A percentile compares a stretch with the other conserved stretches of the same genome.
phyloP scores from a whole-genome alignment of 1,140 invertebrate species.

The Drosophila ananassae region DNA sequence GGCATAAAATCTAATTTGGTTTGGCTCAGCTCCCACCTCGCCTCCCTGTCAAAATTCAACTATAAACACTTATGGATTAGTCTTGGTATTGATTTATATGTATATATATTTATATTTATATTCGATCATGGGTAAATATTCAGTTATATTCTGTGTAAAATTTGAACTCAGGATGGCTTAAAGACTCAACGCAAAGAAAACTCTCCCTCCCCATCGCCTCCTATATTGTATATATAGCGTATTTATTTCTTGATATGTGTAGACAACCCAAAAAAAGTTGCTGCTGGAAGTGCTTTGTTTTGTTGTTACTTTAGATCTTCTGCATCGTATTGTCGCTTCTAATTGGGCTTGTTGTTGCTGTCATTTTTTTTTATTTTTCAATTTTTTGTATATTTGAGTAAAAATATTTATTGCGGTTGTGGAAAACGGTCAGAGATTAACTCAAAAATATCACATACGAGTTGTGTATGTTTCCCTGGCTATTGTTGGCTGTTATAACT shows the following conservation, averaged over 20 bases:
- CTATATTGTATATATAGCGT: conserved; percentile 35
- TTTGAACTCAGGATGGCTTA: conserved; percentile 83
- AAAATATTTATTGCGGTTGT: conserved; percentile 50
- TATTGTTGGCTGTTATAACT: conserved; percentile 84
- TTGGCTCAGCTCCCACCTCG: conserved; percentile 16
- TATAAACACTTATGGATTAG: conserved; percentile 72
- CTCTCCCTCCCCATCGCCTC: conserved; percentile 30
- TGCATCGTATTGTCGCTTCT: conserved; percentile 67
- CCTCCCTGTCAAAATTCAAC: conserved; percentile 59
- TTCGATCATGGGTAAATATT: conserved; percentile 63
- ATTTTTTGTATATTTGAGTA: conserved; percentile 67
- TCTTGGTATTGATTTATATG: conserved; percentile 66
- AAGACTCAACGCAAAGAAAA: conserved; percentile 64
- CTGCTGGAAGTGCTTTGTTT: conserved; percentile 75
- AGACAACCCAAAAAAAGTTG: conserved; percentile 80
- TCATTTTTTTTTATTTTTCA: conserved; percentile 44
- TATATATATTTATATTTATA: conserved; percentile 66
- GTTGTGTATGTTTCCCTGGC: conserved; percentile 84
- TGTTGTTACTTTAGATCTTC: conserved; percentile 57
- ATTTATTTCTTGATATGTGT: conserved; percentile 80
- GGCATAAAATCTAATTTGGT: conserved; percentile 63
- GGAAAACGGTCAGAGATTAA: conserved; percentile 66
- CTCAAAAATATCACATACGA: conserved; percentile 84
- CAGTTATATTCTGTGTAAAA: conserved; percentile 60
- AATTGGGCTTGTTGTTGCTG: conserved; percentile 69